phyloP scores from a whole-genome alignment of 1,140 invertebrate genomes.

The Octopus bimaculoides region DNA sequence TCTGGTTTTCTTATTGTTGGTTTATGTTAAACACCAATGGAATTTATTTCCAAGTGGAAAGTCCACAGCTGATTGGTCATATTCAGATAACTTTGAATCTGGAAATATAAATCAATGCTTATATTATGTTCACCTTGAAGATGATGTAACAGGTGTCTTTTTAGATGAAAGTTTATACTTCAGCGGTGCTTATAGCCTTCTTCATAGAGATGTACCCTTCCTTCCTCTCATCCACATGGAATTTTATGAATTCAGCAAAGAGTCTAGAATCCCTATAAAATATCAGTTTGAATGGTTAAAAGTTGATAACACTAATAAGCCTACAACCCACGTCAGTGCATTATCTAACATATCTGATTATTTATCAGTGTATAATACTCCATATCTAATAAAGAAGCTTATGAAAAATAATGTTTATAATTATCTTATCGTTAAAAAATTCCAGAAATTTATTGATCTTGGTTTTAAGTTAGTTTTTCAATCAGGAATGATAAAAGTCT shows the following conservation, averaged over 20 bases:
- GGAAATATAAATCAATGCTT: conserved; percentile 43
- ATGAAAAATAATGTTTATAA: conserved; percentile 44
- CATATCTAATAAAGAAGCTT: conserved; percentile 37
- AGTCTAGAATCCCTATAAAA: conserved; percentile 12
- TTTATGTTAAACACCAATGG: conserved; percentile 13
- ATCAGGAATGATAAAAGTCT: conserved; percentile 29
- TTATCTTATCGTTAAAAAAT: conserved; percentile 37
- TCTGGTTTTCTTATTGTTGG: neutral
- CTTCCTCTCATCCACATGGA: conserved; percentile 41
- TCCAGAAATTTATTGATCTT: conserved; percentile 28
- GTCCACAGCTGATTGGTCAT: conserved; percentile 34
- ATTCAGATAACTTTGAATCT: conserved; percentile 28
- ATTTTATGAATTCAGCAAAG: conserved; percentile 41
- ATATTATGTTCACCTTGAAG: conserved; percentile 35
- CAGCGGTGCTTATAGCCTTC: conserved; percentile 40
- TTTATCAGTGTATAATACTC: conserved; percentile 35
- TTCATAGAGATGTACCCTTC: conserved; percentile 44
- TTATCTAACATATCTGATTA: conserved; percentile 42
- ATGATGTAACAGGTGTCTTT: conserved; percentile 47
- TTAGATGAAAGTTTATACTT: conserved; percentile 40
- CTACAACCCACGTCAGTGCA: conserved; percentile 21
- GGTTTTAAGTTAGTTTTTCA: conserved; percentile 39
- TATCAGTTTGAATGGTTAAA: neutral
- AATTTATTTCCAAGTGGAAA: conserved; percentile 20
- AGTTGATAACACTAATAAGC: neutral